These are phyloP conservation scores for Sebastes vulpes DNA, from an alignment of 2,797 vertebrate genomes.

Conservation along the genomic window DNA sequence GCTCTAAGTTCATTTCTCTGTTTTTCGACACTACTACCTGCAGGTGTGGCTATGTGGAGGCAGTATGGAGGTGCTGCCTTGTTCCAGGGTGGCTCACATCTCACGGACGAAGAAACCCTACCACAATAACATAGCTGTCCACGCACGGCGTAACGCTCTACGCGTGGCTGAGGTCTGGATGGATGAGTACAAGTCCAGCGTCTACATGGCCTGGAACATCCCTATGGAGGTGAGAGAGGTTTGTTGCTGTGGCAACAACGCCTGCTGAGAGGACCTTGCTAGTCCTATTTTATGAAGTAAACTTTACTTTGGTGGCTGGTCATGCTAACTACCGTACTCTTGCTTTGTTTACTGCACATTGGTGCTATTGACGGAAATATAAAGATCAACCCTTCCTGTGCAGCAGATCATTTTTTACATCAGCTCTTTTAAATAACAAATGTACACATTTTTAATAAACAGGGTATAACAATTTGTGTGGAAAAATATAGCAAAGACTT, in stretches of 20 bases:
- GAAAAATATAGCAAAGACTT: neutral
- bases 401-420: neutral
- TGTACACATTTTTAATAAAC: neutral
- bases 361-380: neutral
- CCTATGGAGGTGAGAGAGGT: conserved; percentile 89
- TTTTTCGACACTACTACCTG: neutral
- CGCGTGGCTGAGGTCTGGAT: conserved; percentile 98
- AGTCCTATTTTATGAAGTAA: neutral
- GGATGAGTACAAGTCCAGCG: conserved; percentile 95
- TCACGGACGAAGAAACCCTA: conserved; percentile 97
- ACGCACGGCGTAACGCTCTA: conserved; percentile 94
- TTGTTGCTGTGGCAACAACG: neutral
- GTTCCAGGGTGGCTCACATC: conserved; percentile 96
- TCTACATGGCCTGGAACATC: conserved; percentile 98
- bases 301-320: neutral
- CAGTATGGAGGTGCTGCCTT: conserved; percentile 98
- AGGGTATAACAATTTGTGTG: neutral
- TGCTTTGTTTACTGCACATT: neutral
- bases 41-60: conserved; percentile 98
- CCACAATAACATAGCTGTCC: conserved; percentile 94
- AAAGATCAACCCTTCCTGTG: neutral
- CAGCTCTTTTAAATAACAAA: neutral
- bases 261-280: neutral
- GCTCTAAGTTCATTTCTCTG: neutral
- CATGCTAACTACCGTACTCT: too few species aligned